phyloP scores from a whole-genome alignment of 2,113 vertebrate genomes.

The Chrysochloris asiatica region DNA sequence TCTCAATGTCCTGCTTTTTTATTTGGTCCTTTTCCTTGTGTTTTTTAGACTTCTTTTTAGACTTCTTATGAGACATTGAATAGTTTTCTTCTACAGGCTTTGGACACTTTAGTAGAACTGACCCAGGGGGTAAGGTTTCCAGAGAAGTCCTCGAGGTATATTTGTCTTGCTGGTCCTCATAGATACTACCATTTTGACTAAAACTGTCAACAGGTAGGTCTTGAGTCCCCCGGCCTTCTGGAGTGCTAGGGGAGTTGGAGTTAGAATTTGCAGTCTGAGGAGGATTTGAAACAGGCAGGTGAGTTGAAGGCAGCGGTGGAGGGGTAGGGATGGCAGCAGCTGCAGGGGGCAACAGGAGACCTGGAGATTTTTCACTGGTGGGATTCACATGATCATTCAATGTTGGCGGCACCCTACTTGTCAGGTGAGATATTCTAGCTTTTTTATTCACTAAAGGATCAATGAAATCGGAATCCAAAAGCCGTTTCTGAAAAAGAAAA shows the following conservation, averaged over 20 bases:
- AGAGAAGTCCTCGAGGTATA: slow-evolving; percentile 83
- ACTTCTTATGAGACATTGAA: slow-evolving; percentile 83
- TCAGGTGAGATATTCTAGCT: slow-evolving; percentile 90
- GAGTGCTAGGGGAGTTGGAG: slow-evolving; percentile 91
- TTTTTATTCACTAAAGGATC: slow-evolving; percentile 91
- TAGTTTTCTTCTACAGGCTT: slow-evolving; percentile 60
- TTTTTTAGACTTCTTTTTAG: slow-evolving; percentile 91
- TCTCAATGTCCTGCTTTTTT: slow-evolving; percentile 67
- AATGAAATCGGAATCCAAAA: slow-evolving; percentile 85
- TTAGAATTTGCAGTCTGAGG: slow-evolving; percentile 86
- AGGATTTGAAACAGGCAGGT: slow-evolving; percentile 84
- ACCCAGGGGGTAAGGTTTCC: slow-evolving; percentile 76
- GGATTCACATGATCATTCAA: slow-evolving; percentile 79
- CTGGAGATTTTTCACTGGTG: slow-evolving; percentile 80
- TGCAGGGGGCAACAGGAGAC: slow-evolving; percentile 71
- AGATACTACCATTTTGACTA: slow-evolving; percentile 83
- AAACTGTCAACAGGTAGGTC: slow-evolving; percentile 87
- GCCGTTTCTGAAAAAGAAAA: slow-evolving; percentile 84
- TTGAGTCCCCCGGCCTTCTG: slow-evolving; percentile 90
- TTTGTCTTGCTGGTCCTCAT: slow-evolving; percentile 86
- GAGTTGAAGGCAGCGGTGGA: slow-evolving; percentile 78
- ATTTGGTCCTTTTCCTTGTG: slow-evolving; percentile 88
- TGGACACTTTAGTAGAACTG: slow-evolving; percentile 59
- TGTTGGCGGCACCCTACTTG: slow-evolving; percentile 81
- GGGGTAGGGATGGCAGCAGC: slow-evolving; percentile 77